Evolutionary conservation across 1,140 invertebrate genomes (phyloP), one percentile per base, ranked within the genome.

Genomic region (Drosophila pseudoobscura): DNA sequence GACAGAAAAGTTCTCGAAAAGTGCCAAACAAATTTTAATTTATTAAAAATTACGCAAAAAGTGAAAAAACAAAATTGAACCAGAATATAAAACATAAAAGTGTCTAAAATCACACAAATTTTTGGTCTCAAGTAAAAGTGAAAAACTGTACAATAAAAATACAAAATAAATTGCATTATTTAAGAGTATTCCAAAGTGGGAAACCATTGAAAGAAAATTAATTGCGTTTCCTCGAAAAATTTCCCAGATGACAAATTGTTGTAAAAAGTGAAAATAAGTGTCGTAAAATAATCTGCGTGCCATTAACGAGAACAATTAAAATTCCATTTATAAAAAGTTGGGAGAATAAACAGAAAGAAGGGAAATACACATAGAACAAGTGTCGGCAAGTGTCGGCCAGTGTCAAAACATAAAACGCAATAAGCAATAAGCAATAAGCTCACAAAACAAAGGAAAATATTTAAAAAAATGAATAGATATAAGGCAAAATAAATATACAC

Each of bases 341-440:
- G 3, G 1, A n/a, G 3, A 56, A 24, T 54, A 22, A 39, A 50
- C n/a, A 15, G 22, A 41, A 24, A 49, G 15, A 13, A 31, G 22
- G 39, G 31, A 17, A 55, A 20, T 20, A 31, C 24, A 65, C 8
- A 9, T 17, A 62, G 44, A 20, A 11, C 9, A 47, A 35, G 46
- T 53, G 59, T 74, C 60, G 65, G 55, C 70, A 75, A 75, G 71
- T 53, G 59, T 74, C 60, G 65, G 55, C 70, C 74, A 75, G 71
- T 75, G 71, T 75, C 71, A 75, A 44, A 65, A 58, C 11, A 74
- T 31, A 35, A 64, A 39, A 44, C 9, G 17, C 22, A 17, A 66
- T 39, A 39, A 66, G 45, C 22, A 17, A 66, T 44, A 39, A 66
- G 45, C 58, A 45, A 63, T 59, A 39, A 39, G 35, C 35, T 39